Evolutionary conservation across 2,113 vertebrate species (phyloP).

Genomic region (Centropus unirufus): DNA sequence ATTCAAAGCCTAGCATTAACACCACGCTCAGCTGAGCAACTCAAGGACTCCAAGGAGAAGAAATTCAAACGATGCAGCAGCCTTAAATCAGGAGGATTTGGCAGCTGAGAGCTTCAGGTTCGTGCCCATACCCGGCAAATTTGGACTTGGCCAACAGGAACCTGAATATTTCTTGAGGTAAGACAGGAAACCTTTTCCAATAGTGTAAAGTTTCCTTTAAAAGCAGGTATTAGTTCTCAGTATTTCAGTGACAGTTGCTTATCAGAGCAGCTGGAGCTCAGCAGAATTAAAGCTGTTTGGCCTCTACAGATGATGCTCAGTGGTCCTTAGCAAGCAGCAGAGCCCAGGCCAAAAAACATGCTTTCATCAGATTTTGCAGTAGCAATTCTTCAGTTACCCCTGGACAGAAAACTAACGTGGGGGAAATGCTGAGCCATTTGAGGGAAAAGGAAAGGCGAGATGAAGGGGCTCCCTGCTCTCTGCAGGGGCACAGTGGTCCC

Average conservation of each 20-base stretch:
- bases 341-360: neutral
- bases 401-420: accelerated
- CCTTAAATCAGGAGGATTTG: neutral
- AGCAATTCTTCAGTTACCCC: neutral
- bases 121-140: neutral
- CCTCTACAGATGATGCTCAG: neutral
- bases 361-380: neutral
- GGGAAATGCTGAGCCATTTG: neutral
- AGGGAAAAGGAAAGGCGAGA: neutral
- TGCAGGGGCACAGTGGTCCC: neutral
- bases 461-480: neutral
- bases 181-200: neutral
- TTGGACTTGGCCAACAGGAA: neutral
- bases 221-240: neutral
- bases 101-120: neutral
- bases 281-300: neutral
- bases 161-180: neutral
- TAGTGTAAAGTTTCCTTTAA: neutral
- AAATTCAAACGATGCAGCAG: neutral
- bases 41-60: neutral
- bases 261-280: neutral
- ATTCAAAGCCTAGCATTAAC: slow-evolving; percentile 20
- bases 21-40: neutral
- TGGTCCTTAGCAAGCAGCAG: neutral
- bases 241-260: neutral